These are phyloP conservation scores for Malthinus seriepunctatus DNA, from an alignment of 2,888 invertebrate genomes.

Conservation along the genomic window DNA sequence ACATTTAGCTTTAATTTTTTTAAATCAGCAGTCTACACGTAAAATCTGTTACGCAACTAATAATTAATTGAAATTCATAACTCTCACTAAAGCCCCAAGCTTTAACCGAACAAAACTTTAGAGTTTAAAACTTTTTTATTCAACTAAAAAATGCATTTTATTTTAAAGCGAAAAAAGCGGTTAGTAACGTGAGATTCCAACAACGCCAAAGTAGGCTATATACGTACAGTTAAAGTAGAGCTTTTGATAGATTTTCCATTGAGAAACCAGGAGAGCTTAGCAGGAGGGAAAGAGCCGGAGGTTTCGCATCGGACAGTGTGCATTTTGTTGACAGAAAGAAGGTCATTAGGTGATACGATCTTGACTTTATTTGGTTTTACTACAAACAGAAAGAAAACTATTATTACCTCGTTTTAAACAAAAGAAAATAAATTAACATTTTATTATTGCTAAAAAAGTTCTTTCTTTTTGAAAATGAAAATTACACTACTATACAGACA, in stretches of 20 bases:
- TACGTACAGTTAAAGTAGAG: constrained; percentile 64
- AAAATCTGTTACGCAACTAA: too few species aligned
- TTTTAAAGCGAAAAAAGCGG: not conserved
- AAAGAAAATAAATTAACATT: too few species aligned
- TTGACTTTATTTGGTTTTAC: constrained; percentile 80
- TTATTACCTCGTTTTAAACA: too few species aligned
- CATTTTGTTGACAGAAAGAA: constrained; percentile 74
- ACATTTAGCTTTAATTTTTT: too few species aligned
- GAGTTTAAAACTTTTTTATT: too few species aligned
- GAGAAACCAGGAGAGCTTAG: constrained; percentile 80
- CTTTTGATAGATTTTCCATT: constrained; percentile 69
- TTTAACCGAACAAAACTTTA: too few species aligned
- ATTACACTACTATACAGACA: too few species aligned
- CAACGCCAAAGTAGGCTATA: not conserved
- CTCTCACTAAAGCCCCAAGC: too few species aligned
- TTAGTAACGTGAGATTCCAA: not conserved
- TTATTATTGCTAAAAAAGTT: too few species aligned
- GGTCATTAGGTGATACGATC: constrained; percentile 71
- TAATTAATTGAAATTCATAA: too few species aligned
- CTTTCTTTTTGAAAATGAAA: too few species aligned
- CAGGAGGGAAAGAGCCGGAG: constrained; percentile 81
- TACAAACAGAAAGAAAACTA: constrained; percentile 46
- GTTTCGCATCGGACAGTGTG: constrained; percentile 78
- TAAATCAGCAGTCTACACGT: too few species aligned
- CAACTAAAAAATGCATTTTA: not conserved